Evolutionary conservation across 2,113 vertebrate genomes (phyloP), one percentile per base, ranked within the genome.

Genomic region (Eudorcas thomsonii): DNA sequence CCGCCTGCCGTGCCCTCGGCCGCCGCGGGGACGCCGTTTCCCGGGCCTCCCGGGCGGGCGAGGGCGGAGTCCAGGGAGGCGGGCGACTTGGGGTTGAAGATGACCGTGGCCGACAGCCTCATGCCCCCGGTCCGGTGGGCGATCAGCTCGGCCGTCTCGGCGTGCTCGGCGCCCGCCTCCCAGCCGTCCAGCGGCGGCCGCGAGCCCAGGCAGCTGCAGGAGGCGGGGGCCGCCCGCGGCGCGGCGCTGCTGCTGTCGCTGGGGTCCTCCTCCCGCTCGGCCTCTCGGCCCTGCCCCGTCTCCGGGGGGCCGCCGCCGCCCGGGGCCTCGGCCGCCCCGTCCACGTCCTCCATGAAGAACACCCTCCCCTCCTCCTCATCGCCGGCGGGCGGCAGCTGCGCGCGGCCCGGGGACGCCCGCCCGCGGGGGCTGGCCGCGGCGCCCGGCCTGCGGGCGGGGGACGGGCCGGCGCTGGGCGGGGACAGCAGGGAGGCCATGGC

Each of bases 91-190:
- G 99, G 99, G 90, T 99, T 99, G 99, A 99, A 99, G 98, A 99
- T 99, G 96, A 99, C 99, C 0, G 99, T 99, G 74, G 99, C 99
- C 0, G 99, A 99, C 93, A 99, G 99, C 98, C 99, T 99, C 99
- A 99, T 99, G 94, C 99, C 99, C 36, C 99, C 99, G 2, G 99
- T 99, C 74, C 99, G 99, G 98, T 99, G 99, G 55, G 99, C 99
- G 10, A 99, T 99, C 96, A 99, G 99, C 98, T 99, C 99, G 0
- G 99, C 99, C 0, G 98, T 99, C 98, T 99, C 99, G 0, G 99
- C 98, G 0, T 99, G 99, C 5, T 99, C 99, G 3, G 96, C 96
- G 0, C 98, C 98, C 0, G 97, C 98, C 91, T 99, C 99, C 99
- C 99, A 99, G 95, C 99, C 99, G 2, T 99, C 99, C 97, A 99